These are phyloP conservation scores for Pituophis catenifer DNA, from an alignment of 2,113 vertebrate genomes.

Conservation along the genomic window DNA sequence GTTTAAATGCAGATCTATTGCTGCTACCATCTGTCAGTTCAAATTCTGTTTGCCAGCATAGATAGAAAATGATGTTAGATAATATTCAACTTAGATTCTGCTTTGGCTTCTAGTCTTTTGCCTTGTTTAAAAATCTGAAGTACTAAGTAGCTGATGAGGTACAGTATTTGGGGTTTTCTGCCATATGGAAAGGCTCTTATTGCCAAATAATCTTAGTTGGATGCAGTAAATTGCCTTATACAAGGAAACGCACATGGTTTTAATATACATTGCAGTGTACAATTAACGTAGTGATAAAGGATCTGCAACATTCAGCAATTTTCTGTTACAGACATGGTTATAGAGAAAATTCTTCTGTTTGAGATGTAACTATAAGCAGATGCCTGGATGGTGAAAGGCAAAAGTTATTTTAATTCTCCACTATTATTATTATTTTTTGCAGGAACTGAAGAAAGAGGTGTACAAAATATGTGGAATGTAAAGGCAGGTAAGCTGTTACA, in stretches of 20 bases:
- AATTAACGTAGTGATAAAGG: conserved; percentile 53
- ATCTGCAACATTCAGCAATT: conserved; percentile 27
- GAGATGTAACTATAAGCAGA: conserved; percentile 37
- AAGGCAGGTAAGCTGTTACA: background rate
- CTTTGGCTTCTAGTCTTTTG: background rate
- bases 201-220: conserved; percentile 24
- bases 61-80: background rate
- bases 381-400: background rate
- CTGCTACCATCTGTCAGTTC: background rate
- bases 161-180: background rate
- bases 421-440: background rate
- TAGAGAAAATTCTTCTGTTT: conserved; percentile 40
- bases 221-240: conserved; percentile 55
- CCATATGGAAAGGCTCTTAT: background rate
- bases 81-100: background rate
- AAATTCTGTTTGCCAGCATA: background rate
- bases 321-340: conserved; percentile 26
- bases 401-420: background rate
- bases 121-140: background rate
- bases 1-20: background rate
- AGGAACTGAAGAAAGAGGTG: background rate
- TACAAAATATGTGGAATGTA: background rate
- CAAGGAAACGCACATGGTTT: conserved; percentile 59
- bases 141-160: background rate
- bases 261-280: conserved; percentile 40